Conservation (phyloP, 2,113 vertebrate species). For the Hylia prasina region DNA sequence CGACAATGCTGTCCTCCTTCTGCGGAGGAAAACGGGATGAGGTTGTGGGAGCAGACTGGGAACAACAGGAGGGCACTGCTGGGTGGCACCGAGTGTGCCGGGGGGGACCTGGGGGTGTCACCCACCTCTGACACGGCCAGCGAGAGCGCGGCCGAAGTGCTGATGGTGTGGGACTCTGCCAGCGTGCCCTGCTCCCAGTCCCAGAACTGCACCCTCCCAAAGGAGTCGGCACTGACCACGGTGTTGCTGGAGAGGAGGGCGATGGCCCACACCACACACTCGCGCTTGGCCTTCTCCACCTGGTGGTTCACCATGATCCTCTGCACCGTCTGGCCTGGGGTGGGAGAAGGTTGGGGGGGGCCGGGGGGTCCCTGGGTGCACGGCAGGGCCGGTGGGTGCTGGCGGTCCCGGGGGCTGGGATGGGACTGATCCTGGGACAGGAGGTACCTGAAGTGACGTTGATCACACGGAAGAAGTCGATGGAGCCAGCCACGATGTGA, state of each 20-base stretch:
- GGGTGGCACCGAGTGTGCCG: rapidly evolving
- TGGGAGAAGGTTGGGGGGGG: rapidly evolving
- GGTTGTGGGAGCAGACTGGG: rapidly evolving
- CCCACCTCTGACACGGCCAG: conserved; percentile 81
- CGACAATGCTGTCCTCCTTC: conserved; percentile 87
- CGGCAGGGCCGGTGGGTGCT: rapidly evolving
- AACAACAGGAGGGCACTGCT: neutral
- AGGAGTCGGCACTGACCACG: conserved; percentile 85
- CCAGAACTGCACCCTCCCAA: conserved; percentile 93
- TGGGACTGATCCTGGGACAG: rapidly evolving
- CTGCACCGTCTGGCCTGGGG: conserved; percentile 75
- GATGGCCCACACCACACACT: conserved; percentile 89
- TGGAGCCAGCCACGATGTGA: conserved; percentile 82
- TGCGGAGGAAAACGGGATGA: neutral
- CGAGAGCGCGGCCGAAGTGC: conserved; percentile 79
- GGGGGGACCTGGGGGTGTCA: rapidly evolving
- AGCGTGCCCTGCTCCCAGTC: conserved; percentile 83
- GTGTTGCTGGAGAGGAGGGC: conserved; percentile 81
- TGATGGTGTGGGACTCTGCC: conserved; percentile 76
- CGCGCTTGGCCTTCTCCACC: conserved; percentile 37
- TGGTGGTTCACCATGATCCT: conserved; percentile 83
- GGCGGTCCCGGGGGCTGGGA: neutral
- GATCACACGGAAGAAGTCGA: conserved; percentile 81
- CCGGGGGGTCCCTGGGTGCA: rapidly evolving
- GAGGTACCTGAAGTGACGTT: conserved; percentile 79